A percentile compares a stretch with the other conserved stretches of the same genome.
Conservation (phyloP, 2,888 invertebrate species). For the Stenolophus ochropezus region DNA sequence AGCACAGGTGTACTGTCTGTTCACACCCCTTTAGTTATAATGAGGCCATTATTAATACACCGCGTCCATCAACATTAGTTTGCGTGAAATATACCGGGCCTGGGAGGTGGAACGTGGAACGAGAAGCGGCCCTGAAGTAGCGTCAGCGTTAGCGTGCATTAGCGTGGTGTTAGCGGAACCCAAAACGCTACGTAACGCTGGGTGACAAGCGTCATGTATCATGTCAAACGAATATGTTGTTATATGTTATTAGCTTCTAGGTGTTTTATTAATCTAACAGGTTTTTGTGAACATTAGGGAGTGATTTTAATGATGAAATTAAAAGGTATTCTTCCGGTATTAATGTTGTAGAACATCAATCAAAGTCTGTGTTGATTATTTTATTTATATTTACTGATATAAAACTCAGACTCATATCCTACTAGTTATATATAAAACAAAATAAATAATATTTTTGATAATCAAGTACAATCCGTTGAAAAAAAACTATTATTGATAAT, state of each 20-base stretch:
- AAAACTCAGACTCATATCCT: too few relatives aligned
- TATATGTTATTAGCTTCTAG: conserved; percentile 12
- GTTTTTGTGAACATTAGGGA: not conserved
- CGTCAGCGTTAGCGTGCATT: not conserved
- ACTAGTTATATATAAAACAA: too few relatives aligned
- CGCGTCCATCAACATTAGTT: conserved; percentile 56
- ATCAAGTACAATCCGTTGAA: too few relatives aligned
- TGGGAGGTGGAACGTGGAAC: not conserved
- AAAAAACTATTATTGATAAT: too few relatives aligned
- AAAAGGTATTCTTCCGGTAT: not conserved
- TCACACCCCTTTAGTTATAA: conserved; percentile 44
- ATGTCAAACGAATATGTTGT: conserved; percentile 40
- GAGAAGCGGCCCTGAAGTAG: conserved; percentile 31
- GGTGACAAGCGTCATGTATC: conserved; percentile 46
- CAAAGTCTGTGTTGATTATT: too few relatives aligned
- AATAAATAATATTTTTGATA: too few relatives aligned
- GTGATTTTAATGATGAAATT: conserved; percentile 31
- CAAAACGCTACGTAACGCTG: not conserved
- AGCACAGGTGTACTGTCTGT: conserved; percentile 31
- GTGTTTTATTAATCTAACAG: not conserved
- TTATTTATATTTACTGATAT: too few relatives aligned
- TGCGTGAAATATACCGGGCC: conserved; percentile 34
- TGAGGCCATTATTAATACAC: conserved; percentile 52
- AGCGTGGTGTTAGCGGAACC: not conserved
- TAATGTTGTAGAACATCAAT: too few relatives aligned